A percentile compares a stretch with the other conserved stretches of the same genome.
phyloP scores from a whole-genome alignment of 2,888 invertebrate species.

The Ptycholaimellus sp. region DNA sequence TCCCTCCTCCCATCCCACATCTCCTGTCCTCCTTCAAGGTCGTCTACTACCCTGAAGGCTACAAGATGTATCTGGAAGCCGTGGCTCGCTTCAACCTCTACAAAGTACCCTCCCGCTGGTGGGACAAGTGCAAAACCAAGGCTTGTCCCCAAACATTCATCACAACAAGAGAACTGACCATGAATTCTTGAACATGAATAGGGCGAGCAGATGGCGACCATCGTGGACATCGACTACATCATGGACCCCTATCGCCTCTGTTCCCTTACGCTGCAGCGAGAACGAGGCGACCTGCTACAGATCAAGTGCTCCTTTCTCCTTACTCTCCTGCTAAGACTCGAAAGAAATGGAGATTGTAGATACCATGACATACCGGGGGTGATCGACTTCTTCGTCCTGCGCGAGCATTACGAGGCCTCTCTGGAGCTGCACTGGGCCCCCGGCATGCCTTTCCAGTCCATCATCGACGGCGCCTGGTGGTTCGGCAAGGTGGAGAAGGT shows the following conservation, averaged over 20 bases:
- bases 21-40: constrained; percentile 37
- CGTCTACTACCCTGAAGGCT: constrained; percentile 35
- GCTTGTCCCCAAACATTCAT: no score
- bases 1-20: no score
- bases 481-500: constrained; percentile 52
- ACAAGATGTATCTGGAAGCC: constrained; percentile 56
- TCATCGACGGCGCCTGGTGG: constrained; percentile 94
- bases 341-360: constrained; percentile 13
- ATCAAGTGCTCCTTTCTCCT: no score
- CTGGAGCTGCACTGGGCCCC: constrained; percentile 48
- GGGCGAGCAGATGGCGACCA: no score
- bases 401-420: constrained; percentile 62
- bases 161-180: no score
- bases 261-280: no score
- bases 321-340: no score
- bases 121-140: no score
- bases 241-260: no score
- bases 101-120: constrained; percentile 1
- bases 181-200: no score
- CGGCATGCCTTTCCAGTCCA: constrained; percentile 47
- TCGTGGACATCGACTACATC: no score
- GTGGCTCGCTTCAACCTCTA: constrained; percentile 34
- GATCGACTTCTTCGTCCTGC: constrained; percentile 72
- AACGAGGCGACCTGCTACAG: no score
- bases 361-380: constrained; percentile 91